Evolutionary conservation across 2,797 vertebrate species (phyloP), one percentile per base, ranked within the genome.

Genomic region (Pseudocheirus occidentalis): DNA sequence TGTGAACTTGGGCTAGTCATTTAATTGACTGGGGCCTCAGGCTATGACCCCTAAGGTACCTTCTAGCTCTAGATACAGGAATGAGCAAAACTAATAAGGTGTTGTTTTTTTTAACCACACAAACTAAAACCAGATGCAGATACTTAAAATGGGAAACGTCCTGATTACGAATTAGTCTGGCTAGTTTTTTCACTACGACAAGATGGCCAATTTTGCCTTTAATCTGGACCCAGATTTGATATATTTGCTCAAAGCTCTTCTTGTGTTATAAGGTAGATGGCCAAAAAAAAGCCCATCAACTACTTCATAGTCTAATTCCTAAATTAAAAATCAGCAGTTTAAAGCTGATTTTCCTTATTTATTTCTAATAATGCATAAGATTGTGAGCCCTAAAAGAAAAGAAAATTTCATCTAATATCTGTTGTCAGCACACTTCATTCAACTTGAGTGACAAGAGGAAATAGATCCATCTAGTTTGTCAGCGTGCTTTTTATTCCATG

Each of bases 211-310:
- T 93, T 53, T 4, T 57, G 40, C 40, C 55, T 4, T 93, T 24
- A 1, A 6, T n/a, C 87, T 10, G 12, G 24, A 73, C 94, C 55
- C 0, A 0, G 12, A 0, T 1, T 1, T 0, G 9, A 0, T 52
- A 46, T 81, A 87, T 27, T 87, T 50, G 21, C 40, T 27, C 40
- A 27, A 46, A 81, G 4, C 40, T 73, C 31, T 66, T 66, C 59
- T 73, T 40, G 62, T 73, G 14, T 73, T 24, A 12, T 12, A 6
- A 31, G 0, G 0, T 0, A 55, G 90, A 87, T 87, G 73, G 21
- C 18, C 3, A 46, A 73, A 46, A 87, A 31, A 7, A 87, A 31
- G 27, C 56, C 16, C 2, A 21, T 62, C 50, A 34, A 73, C 90
- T 53, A 10, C 94, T 52, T 92, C 7, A 13, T 58, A 0, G 1